A percentile compares a stretch with the other conserved stretches of the same genome.
Conservation (phyloP, 1,140 invertebrate genomes). For the Reticulitermes speratus region DNA sequence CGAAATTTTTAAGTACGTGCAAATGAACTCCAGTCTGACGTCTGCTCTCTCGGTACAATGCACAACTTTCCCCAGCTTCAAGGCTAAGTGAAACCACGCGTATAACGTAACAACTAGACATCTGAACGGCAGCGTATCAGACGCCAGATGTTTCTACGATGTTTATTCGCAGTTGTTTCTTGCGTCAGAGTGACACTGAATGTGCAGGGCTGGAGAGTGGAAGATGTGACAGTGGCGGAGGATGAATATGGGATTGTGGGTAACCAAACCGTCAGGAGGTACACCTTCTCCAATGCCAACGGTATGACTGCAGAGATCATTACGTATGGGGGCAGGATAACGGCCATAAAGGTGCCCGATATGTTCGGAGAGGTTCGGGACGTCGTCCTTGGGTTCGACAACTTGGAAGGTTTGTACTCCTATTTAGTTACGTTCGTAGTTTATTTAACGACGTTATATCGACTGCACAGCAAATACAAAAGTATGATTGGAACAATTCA, state of each 20-base stretch:
- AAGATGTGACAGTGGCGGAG: not conserved
- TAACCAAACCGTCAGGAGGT: constrained; percentile 40
- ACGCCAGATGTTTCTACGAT: too few relatives aligned
- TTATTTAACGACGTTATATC: too few relatives aligned
- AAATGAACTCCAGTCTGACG: too few relatives aligned
- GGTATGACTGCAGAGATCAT: constrained; percentile 64
- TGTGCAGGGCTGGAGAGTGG: not conserved
- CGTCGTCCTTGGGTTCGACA: constrained; percentile 76
- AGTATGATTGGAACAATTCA: too few relatives aligned
- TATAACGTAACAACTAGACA: not conserved
- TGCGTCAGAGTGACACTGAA: not conserved
- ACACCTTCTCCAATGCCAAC: constrained; percentile 59
- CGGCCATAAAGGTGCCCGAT: constrained; percentile 70
- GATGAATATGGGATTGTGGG: not conserved
- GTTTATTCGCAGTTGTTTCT: not conserved
- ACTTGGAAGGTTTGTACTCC: constrained; percentile 56
- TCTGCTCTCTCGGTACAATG: too few relatives aligned
- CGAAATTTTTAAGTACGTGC: too few relatives aligned
- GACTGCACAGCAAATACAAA: too few relatives aligned
- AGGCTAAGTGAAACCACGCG: not conserved
- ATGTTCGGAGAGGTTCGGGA: constrained; percentile 64
- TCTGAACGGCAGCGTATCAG: too few relatives aligned
- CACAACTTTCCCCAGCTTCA: too few relatives aligned
- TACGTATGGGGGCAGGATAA: constrained; percentile 76
- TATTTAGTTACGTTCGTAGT: too few relatives aligned